Evolutionary conservation across 2,797 vertebrate genomes (phyloP), one percentile per base, ranked within the genome.

Genomic region (Acanthis flammea): DNA sequence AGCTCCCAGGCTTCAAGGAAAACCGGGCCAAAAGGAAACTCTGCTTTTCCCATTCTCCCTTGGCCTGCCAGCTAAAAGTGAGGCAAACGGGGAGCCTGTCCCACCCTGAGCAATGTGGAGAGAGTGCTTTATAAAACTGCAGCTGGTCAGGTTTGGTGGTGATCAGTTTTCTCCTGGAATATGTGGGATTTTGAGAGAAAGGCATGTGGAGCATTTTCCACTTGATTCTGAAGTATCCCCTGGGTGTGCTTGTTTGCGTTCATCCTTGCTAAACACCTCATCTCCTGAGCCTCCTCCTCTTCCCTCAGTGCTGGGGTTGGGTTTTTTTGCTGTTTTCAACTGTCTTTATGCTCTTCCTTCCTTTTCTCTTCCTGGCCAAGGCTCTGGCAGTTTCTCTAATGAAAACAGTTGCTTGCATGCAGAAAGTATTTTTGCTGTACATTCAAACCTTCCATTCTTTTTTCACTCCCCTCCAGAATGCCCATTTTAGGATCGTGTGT

Each of bases 51-150:
- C 92, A 95, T 92, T 95, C 91, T 90, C 9, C 14, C 12, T 79
- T 67, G 91, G 86, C 93, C 86, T 91, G 63, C 23, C 82, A 94
- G 63, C 88, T 82, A 14, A 44, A 82, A 94, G 80, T 63, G 94
- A 96, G 89, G 94, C 92, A 94, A 93, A 95, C 94, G 88, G 96
- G 91, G 95, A 96, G 92, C 77, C 44, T 77, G 87, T 95, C 89
- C 82, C 84, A 80, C 85, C 84, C 91, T 86, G 72, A 94, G 80
- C 53, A 89, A 24, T 71, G 77, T 16, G 86, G 53, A 79, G 82
- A 81, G 65, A 95, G 57, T 1, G 11, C 62, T 92, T 88, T 92
- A 58, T 44, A 79, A 92, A 95, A 82, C 25, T 95, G 83, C 83
- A 94, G 76, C 60, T 92, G 86, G n/a, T 28, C 19, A 50, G 81